Evolutionary conservation across 2,113 vertebrate genomes (phyloP).

Genomic region (Tachysurus fulvidraco): DNA sequence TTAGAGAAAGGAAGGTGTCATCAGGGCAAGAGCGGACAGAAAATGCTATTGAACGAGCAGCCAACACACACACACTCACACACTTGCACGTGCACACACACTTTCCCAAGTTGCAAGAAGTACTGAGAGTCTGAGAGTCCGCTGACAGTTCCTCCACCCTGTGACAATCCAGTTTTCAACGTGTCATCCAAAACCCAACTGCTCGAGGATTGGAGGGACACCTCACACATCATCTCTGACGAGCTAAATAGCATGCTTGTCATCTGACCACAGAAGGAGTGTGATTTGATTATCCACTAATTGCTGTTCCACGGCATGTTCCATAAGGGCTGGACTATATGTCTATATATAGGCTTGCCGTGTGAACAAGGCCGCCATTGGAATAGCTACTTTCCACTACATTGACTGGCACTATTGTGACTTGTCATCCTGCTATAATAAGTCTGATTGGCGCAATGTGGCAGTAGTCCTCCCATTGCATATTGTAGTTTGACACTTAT

Average conservation of each 20-base stretch:
- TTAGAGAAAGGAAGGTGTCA: constrained; percentile 39
- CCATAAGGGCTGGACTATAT: constrained; percentile 66
- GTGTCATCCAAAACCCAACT: constrained; percentile 19
- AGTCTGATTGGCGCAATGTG: constrained; percentile 68
- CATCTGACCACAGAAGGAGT: constrained; percentile 69
- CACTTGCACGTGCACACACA: constrained; percentile 19
- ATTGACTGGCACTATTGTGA: constrained; percentile 76
- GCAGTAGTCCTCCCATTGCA: constrained; percentile 58
- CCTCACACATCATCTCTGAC: constrained; percentile 37
- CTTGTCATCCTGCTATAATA: constrained; percentile 73
- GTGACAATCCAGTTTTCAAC: constrained; percentile 35
- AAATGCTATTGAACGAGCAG: neutral
- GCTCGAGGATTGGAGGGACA: neutral
- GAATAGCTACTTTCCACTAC: constrained; percentile 77
- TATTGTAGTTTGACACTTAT: constrained; percentile 56
- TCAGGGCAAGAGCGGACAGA: constrained; percentile 17
- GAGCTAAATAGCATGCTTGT: constrained; percentile 60
- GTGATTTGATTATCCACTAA: constrained; percentile 78
- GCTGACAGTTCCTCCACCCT: constrained; percentile 23
- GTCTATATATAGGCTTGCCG: constrained; percentile 63
- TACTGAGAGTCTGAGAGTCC: constrained; percentile 27
- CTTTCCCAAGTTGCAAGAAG: constrained; percentile 10
- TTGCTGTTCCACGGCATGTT: constrained; percentile 69
- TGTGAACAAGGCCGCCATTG: constrained; percentile 72
- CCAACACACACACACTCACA: constrained; percentile 31